Evolutionary conservation across 2,797 vertebrate species (phyloP).

Genomic region (Mus minutoides): DNA sequence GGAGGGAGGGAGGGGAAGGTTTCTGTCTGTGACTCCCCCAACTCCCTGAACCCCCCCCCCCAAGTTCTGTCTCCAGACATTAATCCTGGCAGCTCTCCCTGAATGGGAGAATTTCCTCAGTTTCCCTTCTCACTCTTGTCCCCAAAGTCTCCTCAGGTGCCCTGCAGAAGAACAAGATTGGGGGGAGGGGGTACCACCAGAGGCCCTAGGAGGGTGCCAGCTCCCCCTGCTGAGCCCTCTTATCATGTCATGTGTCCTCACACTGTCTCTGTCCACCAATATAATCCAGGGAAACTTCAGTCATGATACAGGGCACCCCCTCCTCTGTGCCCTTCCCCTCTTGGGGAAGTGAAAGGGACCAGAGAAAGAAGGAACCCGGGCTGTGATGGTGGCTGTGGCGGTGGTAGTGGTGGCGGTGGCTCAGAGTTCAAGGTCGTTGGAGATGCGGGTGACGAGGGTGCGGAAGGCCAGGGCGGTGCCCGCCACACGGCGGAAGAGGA

Average conservation of each 20-base stretch:
- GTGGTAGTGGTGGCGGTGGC: conserved; percentile 47
- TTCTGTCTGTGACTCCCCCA: conserved; percentile 58
- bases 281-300: neutral
- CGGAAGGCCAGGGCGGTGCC: conserved; percentile 93
- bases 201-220: conserved; percentile 65
- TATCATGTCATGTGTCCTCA: neutral
- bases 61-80: conserved; percentile 56
- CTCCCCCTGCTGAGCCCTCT: neutral
- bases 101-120: conserved; percentile 35
- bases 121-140: conserved; percentile 41
- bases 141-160: conserved; percentile 65
- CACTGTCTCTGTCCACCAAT: neutral
- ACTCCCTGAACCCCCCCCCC: neutral
- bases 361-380: neutral
- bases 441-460: conserved; percentile 92
- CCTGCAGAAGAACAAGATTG: neutral
- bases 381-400: neutral
- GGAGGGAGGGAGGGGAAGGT: conserved; percentile 44
- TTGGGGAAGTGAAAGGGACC: neutral
- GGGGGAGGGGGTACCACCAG: neutral
- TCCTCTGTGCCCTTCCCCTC: neutral
- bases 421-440: conserved; percentile 94
- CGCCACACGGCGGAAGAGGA: conserved; percentile 92
- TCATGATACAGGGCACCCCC: neutral
- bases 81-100: conserved; percentile 43